Evolutionary conservation across 2,797 vertebrate species (phyloP).

Genomic region (Chloroceryle amazona): DNA sequence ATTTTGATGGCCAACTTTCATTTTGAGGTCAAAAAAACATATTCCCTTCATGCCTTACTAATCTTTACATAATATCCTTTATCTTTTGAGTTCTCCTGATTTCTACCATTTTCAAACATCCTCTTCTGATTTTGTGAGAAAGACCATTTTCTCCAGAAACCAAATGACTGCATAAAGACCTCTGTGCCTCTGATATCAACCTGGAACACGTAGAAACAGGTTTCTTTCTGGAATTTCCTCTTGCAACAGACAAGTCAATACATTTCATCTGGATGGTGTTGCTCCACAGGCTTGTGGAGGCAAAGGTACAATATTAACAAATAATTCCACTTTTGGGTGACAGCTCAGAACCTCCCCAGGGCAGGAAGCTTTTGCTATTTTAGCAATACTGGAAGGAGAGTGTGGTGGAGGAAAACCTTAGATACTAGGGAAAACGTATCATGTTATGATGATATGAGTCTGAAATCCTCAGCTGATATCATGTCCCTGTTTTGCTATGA

Average conservation of each 20-base stretch:
- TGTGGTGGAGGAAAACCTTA: not conserved
- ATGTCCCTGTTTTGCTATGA: not conserved
- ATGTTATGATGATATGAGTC: not conserved
- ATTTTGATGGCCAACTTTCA: not conserved
- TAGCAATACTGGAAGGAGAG: not conserved
- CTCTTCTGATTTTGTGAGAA: not conserved
- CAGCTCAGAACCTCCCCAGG: not conserved
- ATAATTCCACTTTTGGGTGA: not conserved
- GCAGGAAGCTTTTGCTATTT: not conserved
- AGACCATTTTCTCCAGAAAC: not conserved
- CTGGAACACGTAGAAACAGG: not conserved
- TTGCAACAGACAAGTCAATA: conserved; percentile 15
- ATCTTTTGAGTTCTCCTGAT: not conserved
- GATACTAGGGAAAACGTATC: not conserved
- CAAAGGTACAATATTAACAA: not conserved
- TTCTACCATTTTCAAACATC: not conserved
- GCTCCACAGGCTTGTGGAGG: not conserved
- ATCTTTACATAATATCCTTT: not conserved
- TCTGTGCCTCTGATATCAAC: not conserved
- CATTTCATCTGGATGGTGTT: not conserved
- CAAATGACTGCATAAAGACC: not conserved
- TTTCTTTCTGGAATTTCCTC: conserved; percentile 31
- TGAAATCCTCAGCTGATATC: not conserved
- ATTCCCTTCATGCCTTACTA: not conserved
- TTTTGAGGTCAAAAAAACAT: not conserved